Evolutionary conservation across 2,797 vertebrate genomes (phyloP), one percentile per base, ranked within the genome.

Genomic region (Podarcis siculus): DNA sequence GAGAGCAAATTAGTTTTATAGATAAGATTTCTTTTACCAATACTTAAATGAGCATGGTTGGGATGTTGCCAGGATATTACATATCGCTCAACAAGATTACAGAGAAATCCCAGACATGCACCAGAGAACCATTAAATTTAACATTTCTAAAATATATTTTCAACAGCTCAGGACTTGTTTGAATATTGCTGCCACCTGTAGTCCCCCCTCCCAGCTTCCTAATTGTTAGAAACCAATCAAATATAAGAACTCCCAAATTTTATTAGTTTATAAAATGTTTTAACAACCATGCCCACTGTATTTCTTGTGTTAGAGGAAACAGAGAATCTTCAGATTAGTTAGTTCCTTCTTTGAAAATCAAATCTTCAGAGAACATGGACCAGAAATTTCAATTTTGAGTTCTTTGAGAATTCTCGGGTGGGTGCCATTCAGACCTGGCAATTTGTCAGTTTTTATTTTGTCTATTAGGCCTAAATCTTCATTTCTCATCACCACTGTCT

Each of bases 261-360:
- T 95, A 90, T 88, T 94, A 87, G 91, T 95, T 90, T 80, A 90
- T 94, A 90, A 94, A 95, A 94, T 92, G 83, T 94, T 86, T 95
- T 92, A 93, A 92, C 91, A 91, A 90, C 88, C 82, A 94, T 93
- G 92, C 95, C 89, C 77, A 83, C 91, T 95, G 90, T 85, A 93
- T 95, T 96, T 96, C 93, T 93, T 95, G 91, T 93, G 82, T 85
- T 95, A 91, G 93, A 94, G 90, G 91, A 96, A 94, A 90, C 90
- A 87, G 88, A 93, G 88, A 93, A 85, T 95, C 94, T 95, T 96
- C 90, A 93, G 92, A 92, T 95, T 95, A 89, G 87, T 95, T 95
- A 94, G 87, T 93, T 64, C 85, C 71, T 96, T 95, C 95, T 96
- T 96, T 95, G 92, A 95, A 96, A 96, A 92, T 96, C 89, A 94